Conservation (phyloP, 2,888 invertebrate genomes). For the Mystacides longicornis region DNA sequence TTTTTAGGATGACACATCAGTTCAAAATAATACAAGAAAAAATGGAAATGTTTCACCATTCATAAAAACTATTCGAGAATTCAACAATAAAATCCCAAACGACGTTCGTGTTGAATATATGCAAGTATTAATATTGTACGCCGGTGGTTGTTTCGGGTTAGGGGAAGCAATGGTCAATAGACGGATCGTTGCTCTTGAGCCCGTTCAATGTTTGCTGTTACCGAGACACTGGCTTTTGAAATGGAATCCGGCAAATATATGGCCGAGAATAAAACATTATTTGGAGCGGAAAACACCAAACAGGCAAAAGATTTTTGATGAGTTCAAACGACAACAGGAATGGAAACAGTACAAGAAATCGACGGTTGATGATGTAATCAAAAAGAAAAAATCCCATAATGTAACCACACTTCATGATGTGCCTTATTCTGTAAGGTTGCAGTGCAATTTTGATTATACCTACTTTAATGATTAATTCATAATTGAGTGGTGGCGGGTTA, state of each 20-base stretch:
- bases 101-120: constrained; percentile 34
- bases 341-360: constrained; percentile 50
- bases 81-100: constrained; percentile 5
- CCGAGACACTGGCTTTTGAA: constrained; percentile 64
- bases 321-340: constrained; percentile 40
- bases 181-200: constrained; percentile 50
- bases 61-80: not conserved
- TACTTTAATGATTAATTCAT: not conserved
- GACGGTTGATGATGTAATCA: constrained; percentile 44
- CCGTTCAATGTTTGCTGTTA: constrained; percentile 56
- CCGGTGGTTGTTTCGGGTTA: constrained; percentile 60
- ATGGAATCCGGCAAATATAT: constrained; percentile 57
- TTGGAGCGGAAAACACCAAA: constrained; percentile 45
- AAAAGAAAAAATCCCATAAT: constrained; percentile 43
- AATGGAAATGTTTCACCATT: not conserved
- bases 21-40: not conserved
- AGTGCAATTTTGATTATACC: constrained; percentile 40
- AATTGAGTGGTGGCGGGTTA: not conserved
- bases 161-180: constrained; percentile 63
- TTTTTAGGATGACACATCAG: too few relatives aligned
- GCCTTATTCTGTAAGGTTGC: constrained; percentile 56
- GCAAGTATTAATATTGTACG: constrained; percentile 51
- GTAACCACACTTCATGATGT: constrained; percentile 55
- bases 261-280: constrained; percentile 55
- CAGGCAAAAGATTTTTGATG: constrained; percentile 16